phyloP scores from a whole-genome alignment of 1,140 invertebrate genomes.

The Magallana angulata region DNA sequence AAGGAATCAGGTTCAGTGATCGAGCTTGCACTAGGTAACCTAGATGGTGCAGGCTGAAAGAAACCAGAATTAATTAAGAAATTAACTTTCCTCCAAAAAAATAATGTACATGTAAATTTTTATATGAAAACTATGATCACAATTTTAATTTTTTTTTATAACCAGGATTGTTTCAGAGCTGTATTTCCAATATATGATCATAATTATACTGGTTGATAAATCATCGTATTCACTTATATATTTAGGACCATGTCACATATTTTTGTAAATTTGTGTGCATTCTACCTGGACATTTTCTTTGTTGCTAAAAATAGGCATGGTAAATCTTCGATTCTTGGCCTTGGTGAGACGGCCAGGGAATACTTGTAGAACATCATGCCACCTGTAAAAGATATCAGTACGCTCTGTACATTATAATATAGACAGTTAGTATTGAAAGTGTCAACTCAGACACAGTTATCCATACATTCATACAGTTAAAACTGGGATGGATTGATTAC shows the following conservation, averaged over 20 bases:
- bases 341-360: slow-evolving; percentile 76
- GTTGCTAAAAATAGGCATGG: slow-evolving; percentile 68
- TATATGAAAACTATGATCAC: background rate
- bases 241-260: no score
- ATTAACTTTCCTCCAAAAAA: background rate
- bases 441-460: no score
- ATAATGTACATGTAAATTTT: background rate
- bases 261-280: background rate
- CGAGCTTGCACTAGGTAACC: slow-evolving; percentile 40
- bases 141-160: no score
- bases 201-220: no score
- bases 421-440: background rate
- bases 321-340: slow-evolving; percentile 70
- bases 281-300: slow-evolving; percentile 73
- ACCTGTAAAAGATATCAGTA: slow-evolving; percentile 72
- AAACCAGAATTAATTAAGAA: background rate
- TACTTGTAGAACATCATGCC: slow-evolving; percentile 79
- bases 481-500: background rate
- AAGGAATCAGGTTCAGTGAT: slow-evolving; percentile 33
- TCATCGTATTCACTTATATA: no score
- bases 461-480: no score
- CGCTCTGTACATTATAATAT: background rate
- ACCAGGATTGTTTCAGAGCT: no score
- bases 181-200: no score
- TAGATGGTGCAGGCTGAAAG: slow-evolving; percentile 35